Conservation (phyloP, 2,888 invertebrate species). For the Esperia sulphurella region DNA sequence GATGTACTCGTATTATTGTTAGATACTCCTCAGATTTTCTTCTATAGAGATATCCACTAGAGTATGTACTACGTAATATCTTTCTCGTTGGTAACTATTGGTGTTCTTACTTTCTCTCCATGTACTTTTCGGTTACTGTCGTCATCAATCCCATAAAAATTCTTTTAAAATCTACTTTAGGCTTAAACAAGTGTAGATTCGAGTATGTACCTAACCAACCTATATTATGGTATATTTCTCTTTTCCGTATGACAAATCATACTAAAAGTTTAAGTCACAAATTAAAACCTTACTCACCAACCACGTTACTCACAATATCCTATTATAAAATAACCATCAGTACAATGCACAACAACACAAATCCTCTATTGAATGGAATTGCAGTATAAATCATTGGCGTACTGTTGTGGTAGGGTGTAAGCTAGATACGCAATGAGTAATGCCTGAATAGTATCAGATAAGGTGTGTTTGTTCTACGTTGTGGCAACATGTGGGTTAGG, state of each 20-base stretch:
- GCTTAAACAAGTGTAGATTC: no score
- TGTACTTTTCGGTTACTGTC: no score
- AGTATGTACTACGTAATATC: no score
- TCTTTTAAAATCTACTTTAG: no score
- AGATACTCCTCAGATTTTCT: neutral
- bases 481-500: conserved; percentile 12
- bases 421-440: conserved; percentile 7
- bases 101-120: no score
- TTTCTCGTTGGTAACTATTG: no score
- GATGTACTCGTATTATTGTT: no score
- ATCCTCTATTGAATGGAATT: neutral
- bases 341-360: neutral
- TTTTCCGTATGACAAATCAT: no score
- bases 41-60: neutral
- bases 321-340: neutral
- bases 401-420: neutral
- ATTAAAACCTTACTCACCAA: conserved; percentile 6
- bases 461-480: conserved; percentile 12
- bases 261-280: neutral
- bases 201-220: no score
- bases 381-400: no score
- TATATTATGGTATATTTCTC: no score
- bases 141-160: no score
- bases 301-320: neutral
- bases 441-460: conserved; percentile 12